Evolutionary conservation across 2,797 vertebrate genomes (phyloP).

Genomic region (Acipenser ruthenus): DNA sequence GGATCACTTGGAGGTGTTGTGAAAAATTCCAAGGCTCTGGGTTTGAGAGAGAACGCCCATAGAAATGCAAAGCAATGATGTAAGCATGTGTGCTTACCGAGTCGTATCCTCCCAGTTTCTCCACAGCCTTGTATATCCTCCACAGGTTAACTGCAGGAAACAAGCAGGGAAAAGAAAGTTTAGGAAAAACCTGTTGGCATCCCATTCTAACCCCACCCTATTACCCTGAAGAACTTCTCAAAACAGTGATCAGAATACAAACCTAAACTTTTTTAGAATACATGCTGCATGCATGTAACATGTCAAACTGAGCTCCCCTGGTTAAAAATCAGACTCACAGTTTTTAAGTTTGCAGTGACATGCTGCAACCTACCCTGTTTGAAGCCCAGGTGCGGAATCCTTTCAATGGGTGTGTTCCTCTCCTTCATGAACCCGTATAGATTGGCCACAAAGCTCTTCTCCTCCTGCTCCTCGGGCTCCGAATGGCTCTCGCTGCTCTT

Average conservation of each 20-base stretch:
- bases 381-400: slow-evolving; percentile 91
- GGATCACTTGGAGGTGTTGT: too few species aligned
- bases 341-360: not conserved
- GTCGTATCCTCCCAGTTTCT: slow-evolving; percentile 86
- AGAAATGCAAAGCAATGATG: not conserved
- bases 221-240: too few species aligned
- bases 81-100: slow-evolving; percentile 55
- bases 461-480: slow-evolving; percentile 51
- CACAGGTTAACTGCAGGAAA: slow-evolving; percentile 78
- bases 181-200: not conserved
- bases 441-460: slow-evolving; percentile 73
- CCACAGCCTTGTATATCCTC: slow-evolving; percentile 89
- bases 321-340: not conserved
- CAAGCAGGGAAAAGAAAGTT: slow-evolving; percentile 4
- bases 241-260: too few species aligned
- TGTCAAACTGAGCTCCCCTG: too few species aligned
- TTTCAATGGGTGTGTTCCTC: slow-evolving; percentile 81
- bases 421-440: slow-evolving; percentile 90
- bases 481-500: slow-evolving; percentile 24
- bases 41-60: too few species aligned
- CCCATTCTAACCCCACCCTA: too few species aligned
- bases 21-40: too few species aligned
- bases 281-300: too few species aligned
- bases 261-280: too few species aligned
- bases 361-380: slow-evolving; percentile 77